Evolutionary conservation across 2,797 vertebrate genomes (phyloP), one percentile per base, ranked within the genome.

Genomic region (Siniperca undulata): DNA sequence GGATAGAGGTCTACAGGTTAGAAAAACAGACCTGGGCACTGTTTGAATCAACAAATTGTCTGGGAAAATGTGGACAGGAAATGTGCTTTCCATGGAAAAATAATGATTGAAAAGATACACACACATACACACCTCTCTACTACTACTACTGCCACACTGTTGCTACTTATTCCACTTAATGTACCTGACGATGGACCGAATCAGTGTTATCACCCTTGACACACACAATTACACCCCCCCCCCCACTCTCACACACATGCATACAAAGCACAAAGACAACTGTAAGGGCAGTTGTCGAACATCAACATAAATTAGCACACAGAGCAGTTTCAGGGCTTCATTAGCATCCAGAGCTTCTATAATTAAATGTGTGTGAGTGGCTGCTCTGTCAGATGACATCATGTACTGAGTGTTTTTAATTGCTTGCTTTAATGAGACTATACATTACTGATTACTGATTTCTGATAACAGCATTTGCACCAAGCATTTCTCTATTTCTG

Each of bases 241-340:
- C 34, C 27, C 16, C 24, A 10, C 24, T 3, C 42, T 2, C 72
- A 71, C 62, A 72, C 74, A 55, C 53, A 80, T 53, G 67, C 88
- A 88, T 67, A 87, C 86, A 81, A 76, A 87, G 71, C 80, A 90
- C 88, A 87, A 80, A 85, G 81, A 79, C 79, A 73, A 90, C 85
- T 93, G 88, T 93, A 83, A 34, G 74, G 78, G 87, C 83, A 86
- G 81, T 88, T 89, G 86, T 89, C 64, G 60, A 67, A 80, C 69
- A 48, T 83, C 86, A 87, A 80, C 62, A 61, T 77, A 74, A 87
- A 93, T 93, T 92, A 93, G 83, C 92, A 93, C 86, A 93, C 90
- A 94, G 84, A 89, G 76, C 77, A 48, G 58, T 84, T 79, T 50
- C 34, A 16, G 60, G 71, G 64, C 79, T 79, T 87, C 86, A 92